Conservation (phyloP, 2,797 vertebrate species). For the Enteromius trimaculatus region DNA sequence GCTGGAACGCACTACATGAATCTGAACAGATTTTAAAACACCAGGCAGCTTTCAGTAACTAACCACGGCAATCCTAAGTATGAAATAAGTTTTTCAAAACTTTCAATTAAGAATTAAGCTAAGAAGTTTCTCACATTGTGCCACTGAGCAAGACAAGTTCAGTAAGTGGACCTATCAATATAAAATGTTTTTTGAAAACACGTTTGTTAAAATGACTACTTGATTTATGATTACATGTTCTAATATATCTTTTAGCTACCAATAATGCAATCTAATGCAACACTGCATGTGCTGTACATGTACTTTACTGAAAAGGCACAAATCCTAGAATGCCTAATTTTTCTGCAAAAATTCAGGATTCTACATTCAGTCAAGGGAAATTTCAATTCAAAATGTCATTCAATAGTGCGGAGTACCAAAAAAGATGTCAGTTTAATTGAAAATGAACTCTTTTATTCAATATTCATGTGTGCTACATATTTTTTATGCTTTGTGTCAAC, state of each 20-base stretch:
- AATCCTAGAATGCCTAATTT: neutral
- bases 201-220: neutral
- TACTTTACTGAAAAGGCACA: neutral
- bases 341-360: neutral
- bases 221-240: neutral
- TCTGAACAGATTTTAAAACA: neutral
- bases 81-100: neutral
- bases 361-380: neutral
- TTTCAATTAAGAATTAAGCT: neutral
- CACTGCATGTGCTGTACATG: neutral
- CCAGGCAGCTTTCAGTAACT: neutral
- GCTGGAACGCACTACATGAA: neutral
- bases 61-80: neutral
- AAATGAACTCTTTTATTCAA: neutral
- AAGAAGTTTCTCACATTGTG: neutral
- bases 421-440: neutral
- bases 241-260: neutral
- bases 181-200: neutral
- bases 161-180: neutral
- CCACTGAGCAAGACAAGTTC: neutral
- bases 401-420: neutral
- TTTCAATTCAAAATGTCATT: neutral
- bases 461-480: neutral
- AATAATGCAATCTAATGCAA: neutral
- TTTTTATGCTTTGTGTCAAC: constrained; percentile 12